A percentile compares a stretch with the other conserved stretches of the same genome.
phyloP scores from a whole-genome alignment of 1,140 invertebrate genomes.

The Drosophila grimshawi region DNA sequence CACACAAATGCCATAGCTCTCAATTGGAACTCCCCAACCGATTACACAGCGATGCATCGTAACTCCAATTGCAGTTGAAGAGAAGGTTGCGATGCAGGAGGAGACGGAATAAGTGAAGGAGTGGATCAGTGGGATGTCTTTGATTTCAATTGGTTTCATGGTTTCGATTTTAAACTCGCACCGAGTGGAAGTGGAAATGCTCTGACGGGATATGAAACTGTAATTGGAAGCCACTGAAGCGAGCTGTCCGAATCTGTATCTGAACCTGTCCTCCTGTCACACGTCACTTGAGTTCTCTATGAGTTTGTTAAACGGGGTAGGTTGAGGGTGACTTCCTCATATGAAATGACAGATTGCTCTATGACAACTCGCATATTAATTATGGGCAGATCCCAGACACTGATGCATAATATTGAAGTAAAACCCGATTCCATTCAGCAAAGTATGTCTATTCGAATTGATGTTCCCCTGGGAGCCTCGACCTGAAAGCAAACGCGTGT shows the following conservation, averaged over 20 bases:
- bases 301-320: not conserved
- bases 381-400: constrained; percentile 21
- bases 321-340: constrained; percentile 19
- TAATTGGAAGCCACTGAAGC: constrained; percentile 49
- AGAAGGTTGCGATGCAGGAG: not conserved
- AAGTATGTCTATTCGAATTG: constrained; percentile 2
- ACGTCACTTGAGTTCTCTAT: constrained; percentile 10
- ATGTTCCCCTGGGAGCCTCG: constrained; percentile 4
- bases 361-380: constrained; percentile 50
- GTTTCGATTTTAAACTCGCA: constrained; percentile 25
- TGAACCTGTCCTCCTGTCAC: constrained; percentile 11
- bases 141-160: constrained; percentile 42
- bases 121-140: constrained; percentile 6
- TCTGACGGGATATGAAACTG: constrained; percentile 38
- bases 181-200: constrained; percentile 13
- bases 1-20: constrained; percentile 30
- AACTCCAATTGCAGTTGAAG: constrained; percentile 6
- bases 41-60: constrained; percentile 20
- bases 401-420: constrained; percentile 13
- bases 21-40: constrained; percentile 25
- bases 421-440: constrained; percentile 15
- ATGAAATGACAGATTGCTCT: constrained; percentile 36
- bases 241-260: constrained; percentile 27
- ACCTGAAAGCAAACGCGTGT: constrained; percentile 24
- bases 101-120: not conserved